Evolutionary conservation across 2,113 vertebrate genomes (phyloP).

Genomic region (Phrynosoma platyrhinos): DNA sequence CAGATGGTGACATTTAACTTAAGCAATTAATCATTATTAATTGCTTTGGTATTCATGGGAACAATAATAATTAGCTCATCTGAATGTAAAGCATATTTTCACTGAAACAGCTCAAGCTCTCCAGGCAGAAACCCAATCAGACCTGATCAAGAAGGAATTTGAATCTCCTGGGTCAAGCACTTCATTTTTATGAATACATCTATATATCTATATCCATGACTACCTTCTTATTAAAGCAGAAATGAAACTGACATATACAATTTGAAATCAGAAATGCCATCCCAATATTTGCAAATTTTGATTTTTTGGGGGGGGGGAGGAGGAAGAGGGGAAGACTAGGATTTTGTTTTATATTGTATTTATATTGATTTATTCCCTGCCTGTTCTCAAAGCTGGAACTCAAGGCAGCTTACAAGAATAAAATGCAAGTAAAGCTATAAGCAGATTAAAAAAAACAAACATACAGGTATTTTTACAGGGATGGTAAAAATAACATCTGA

Average conservation of each 20-base stretch:
- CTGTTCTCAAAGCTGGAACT: no score
- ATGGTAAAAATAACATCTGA: not conserved
- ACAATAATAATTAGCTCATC: slow-evolving; percentile 62
- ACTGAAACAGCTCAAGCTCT: slow-evolving; percentile 42
- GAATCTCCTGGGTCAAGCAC: slow-evolving; percentile 29
- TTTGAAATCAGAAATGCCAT: not conserved
- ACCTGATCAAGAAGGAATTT: slow-evolving; percentile 6
- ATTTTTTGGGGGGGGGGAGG: not conserved
- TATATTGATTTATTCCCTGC: no score
- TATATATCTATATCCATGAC: not conserved
- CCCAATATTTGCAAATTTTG: not conserved
- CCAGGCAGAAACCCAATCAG: not conserved
- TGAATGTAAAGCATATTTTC: slow-evolving; percentile 47
- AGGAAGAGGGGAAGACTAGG: not conserved
- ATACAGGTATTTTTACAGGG: no score
- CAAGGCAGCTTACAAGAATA: no score
- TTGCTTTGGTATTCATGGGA: slow-evolving; percentile 71
- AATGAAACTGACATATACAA: not conserved
- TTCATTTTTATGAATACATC: not conserved
- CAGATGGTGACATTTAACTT: slow-evolving; percentile 74
- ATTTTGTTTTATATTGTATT: not conserved
- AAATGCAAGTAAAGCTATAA: no score
- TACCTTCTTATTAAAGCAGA: not conserved
- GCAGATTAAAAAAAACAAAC: no score
- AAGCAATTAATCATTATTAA: slow-evolving; percentile 76